These are phyloP conservation scores for Arizona elegans DNA, from an alignment of 2,113 vertebrate genomes.

Conservation along the genomic window DNA sequence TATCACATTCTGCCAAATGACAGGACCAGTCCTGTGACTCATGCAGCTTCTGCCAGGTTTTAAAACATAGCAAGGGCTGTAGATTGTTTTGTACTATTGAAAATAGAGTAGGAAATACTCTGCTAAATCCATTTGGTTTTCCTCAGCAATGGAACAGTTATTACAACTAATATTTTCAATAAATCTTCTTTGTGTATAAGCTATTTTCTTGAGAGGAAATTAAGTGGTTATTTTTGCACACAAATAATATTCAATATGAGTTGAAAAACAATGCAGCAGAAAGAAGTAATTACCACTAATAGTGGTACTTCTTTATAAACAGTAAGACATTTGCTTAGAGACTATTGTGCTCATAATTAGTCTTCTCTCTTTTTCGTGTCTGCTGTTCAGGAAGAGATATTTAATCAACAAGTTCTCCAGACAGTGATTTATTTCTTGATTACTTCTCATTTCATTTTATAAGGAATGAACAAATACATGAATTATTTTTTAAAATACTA, in stretches of 20 bases:
- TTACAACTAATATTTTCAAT: background rate
- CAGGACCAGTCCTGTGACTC: background rate
- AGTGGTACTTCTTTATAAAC: constrained; percentile 42
- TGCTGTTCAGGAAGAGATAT: constrained; percentile 34
- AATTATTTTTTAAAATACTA: constrained; percentile 3
- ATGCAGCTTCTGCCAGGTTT: background rate
- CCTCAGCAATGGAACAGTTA: background rate
- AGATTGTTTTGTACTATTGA: background rate
- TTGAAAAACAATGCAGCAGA: constrained; percentile 23
- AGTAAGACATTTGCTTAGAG: constrained; percentile 42
- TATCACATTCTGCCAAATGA: background rate
- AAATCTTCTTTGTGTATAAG: background rate
- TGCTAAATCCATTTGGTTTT: constrained; percentile 28
- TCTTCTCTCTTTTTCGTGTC: constrained; percentile 42
- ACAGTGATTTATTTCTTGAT: constrained; percentile 43
- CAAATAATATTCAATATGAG: background rate
- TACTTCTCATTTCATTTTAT: constrained; percentile 6
- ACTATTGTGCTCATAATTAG: constrained; percentile 32
- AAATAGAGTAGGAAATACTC: constrained; percentile 27
- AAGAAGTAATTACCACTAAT: constrained; percentile 18
- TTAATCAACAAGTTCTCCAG: constrained; percentile 39
- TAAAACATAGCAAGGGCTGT: background rate
- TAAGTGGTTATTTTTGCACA: background rate
- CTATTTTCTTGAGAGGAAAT: constrained; percentile 24
- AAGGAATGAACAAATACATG: constrained; percentile 23